A percentile compares a stretch with the other conserved stretches of the same genome.
Conservation (phyloP, 2,113 vertebrate genomes). For the Oceanodroma tethys region DNA sequence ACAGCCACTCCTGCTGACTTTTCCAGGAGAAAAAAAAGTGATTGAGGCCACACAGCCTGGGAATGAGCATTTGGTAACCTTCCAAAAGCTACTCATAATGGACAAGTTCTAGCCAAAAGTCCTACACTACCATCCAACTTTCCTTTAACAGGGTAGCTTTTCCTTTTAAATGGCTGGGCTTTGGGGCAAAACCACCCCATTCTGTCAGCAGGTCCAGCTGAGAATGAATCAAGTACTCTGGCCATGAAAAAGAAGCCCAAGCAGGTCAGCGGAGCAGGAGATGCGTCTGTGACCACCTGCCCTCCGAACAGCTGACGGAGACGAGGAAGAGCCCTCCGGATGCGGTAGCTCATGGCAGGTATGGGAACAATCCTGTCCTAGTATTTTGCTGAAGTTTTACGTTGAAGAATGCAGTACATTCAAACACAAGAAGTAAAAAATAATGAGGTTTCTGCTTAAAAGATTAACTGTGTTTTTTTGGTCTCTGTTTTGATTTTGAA, state of each 20-base stretch:
- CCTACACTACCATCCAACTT: background rate
- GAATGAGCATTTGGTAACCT: background rate
- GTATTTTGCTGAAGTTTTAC: background rate
- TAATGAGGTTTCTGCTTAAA: background rate
- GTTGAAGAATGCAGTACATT: background rate
- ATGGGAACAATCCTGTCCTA: background rate
- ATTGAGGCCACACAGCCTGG: background rate
- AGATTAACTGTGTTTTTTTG: background rate
- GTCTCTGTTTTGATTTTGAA: background rate
- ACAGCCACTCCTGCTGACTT: background rate
- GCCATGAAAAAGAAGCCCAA: background rate
- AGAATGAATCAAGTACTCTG: background rate
- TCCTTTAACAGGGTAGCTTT: background rate
- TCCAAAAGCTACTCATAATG: background rate
- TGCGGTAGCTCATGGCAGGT: background rate
- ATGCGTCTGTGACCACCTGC: background rate
- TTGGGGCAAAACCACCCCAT: background rate
- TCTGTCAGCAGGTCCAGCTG: background rate
- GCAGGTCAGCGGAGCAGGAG: background rate
- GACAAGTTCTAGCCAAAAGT: background rate
- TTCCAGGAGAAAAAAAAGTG: background rate
- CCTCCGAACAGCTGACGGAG: background rate
- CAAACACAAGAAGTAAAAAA: background rate
- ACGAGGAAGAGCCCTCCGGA: accelerated
- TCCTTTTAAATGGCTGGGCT: background rate